These are phyloP conservation scores for Phrixothrix hirtus DNA, from an alignment of 2,888 invertebrate species.

Conservation along the genomic window DNA sequence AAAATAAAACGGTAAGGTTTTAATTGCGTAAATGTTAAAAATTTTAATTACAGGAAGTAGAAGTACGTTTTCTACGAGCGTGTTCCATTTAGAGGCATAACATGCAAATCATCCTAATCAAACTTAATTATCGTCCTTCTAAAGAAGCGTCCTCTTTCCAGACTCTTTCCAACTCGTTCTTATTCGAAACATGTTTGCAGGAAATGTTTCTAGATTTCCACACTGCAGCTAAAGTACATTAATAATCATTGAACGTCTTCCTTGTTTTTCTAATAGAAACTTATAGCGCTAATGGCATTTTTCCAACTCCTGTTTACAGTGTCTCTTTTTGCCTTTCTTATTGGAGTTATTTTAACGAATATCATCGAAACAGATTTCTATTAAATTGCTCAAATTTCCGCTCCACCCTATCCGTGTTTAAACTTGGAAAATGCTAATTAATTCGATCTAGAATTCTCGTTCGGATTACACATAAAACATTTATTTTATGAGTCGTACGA, in stretches of 20 bases:
- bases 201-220: not conserved
- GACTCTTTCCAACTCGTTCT: not conserved
- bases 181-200: too few relatives aligned
- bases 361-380: conserved; percentile 12
- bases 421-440: conserved; percentile 7
- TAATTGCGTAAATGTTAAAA: not conserved
- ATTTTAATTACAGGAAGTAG: not conserved
- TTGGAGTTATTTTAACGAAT: too few relatives aligned
- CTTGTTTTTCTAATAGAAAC: not conserved
- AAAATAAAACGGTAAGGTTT: not conserved
- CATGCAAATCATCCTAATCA: not conserved
- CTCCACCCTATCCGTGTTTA: conserved; percentile 10
- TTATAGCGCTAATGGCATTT: not conserved
- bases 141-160: not conserved
- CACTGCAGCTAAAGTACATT: not conserved
- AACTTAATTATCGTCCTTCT: not conserved
- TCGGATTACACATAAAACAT: not conserved
- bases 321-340: too few relatives aligned
- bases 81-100: not conserved
- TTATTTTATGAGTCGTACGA: not conserved
- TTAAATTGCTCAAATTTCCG: conserved; percentile 6
- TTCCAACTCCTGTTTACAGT: too few relatives aligned
- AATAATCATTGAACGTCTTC: not conserved
- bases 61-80: not conserved
- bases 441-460: conserved; percentile 6